Base-by-base conservation (phyloP, 2,113 vertebrate species). In the Sebastes schlegelii region DNA sequence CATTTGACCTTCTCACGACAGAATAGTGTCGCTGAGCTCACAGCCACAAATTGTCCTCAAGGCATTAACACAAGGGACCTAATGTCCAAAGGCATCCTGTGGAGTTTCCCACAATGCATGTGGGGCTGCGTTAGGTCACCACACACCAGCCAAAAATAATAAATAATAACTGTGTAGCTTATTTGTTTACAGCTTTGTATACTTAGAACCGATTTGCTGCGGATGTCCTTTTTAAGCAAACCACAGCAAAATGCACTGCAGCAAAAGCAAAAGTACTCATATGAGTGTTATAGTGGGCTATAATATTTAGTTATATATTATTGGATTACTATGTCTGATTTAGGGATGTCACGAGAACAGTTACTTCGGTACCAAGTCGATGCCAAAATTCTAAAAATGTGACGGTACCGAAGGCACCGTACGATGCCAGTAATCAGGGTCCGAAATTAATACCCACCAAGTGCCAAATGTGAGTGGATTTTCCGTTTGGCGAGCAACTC, bases 101-200 rank as follows among this genome's bases (percentile, higher is more conserved):
- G 54, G n/a, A 68, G 5, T 77, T 79, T 77, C 71, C 77, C 78
- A 68, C 55, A 64, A 16, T 4, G 21, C 7, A 70, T 1, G 14
- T 0, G 45, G 60, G 42, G 17, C 0, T 69, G 14, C 16, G 4
- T 46, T 2, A n/a, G 4, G 21, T 49, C 11, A 8, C 34, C 2
- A 5, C 42, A 45, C 55, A 66, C 43, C 65, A 60, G 71, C 21
- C 42, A 72, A 11, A 55, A n/a, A 5, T 13, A 17, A 40, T 2
- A 43, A 42, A 14, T 5, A 23, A 57, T 26, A 19, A 21, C 8
- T 17, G 34, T 1, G 13, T 58, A 23, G 23, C 34, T 2, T 8
- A 52, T 45, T 51, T 21, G 17, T 58, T 23, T 26, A 11, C 5
- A n/a, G 2, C 1, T 58, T 8, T 4, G 12, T 17, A 65, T 3